Evolutionary conservation across 2,888 invertebrate species (phyloP).

Genomic region (Marasmarcha lunaedactyla): DNA sequence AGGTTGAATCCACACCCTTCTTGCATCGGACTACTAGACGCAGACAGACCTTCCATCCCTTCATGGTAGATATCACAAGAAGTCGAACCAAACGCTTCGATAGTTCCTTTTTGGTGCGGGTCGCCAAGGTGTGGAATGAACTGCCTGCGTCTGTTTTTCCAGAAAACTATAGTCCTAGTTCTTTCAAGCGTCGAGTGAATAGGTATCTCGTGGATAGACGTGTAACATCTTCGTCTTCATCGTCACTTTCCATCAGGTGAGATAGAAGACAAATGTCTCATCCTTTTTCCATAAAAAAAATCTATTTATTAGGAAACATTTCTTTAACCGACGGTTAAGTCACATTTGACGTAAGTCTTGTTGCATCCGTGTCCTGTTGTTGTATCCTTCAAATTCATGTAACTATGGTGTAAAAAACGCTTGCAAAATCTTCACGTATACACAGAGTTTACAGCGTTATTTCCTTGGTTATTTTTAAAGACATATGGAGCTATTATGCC

Average conservation of each 20-base stretch:
- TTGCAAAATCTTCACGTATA: no score
- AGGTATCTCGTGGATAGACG: not conserved
- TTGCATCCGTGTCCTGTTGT: conserved; percentile 1
- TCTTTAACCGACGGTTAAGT: not conserved
- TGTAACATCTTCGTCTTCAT: not conserved
- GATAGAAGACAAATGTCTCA: not conserved
- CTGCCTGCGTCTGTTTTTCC: not conserved
- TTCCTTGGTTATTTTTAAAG: conserved; percentile 5
- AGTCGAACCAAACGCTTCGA: not conserved
- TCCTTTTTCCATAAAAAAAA: not conserved
- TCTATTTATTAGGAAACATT: not conserved
- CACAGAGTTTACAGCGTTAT: conserved; percentile 7
- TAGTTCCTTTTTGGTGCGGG: not conserved
- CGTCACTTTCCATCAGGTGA: not conserved
- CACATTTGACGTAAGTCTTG: conserved; percentile 7
- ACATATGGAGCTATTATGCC: conserved; percentile 11
- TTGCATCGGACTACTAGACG: not conserved
- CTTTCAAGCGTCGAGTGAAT: not conserved
- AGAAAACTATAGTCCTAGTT: no score
- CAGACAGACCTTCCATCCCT: not conserved
- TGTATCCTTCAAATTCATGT: conserved; percentile 1
- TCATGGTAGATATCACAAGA: not conserved
- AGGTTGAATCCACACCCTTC: not conserved
- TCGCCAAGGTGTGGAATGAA: not conserved
- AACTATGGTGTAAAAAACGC: conserved; percentile 10